phyloP scores from a whole-genome alignment of 2,113 vertebrate genomes.

The Istiophorus platypterus region DNA sequence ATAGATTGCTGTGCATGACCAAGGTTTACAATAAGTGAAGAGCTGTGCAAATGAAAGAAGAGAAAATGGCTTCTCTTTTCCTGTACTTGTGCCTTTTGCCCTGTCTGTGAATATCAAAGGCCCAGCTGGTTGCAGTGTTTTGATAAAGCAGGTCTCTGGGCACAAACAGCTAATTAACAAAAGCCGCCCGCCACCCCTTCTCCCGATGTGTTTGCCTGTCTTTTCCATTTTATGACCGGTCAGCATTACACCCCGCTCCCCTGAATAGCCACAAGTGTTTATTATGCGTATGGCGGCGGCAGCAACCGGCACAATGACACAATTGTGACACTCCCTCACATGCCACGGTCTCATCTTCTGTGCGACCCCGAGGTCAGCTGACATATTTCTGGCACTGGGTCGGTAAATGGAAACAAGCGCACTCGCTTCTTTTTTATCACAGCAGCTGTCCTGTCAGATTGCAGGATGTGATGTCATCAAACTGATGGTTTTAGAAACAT shows the following conservation, averaged over 20 bases:
- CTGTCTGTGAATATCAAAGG: conserved; percentile 91
- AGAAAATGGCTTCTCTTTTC: conserved; percentile 71
- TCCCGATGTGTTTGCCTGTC: conserved; percentile 76
- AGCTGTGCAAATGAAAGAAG: conserved; percentile 64
- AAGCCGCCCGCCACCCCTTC: conserved; percentile 77
- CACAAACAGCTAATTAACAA: conserved; percentile 94
- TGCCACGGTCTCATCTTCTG: conserved; percentile 58
- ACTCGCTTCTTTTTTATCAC: conserved; percentile 47
- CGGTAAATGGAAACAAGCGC: conserved; percentile 59
- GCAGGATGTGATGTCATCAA: conserved; percentile 71
- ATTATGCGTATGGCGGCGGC: conserved; percentile 75
- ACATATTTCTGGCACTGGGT: conserved; percentile 75
- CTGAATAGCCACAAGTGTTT: conserved; percentile 81
- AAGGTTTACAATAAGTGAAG: conserved; percentile 69
- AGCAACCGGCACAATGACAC: conserved; percentile 73
- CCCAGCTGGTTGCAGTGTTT: conserved; percentile 93
- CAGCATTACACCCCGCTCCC: conserved; percentile 63
- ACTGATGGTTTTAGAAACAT: conserved; percentile 8
- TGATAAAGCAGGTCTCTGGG: conserved; percentile 88
- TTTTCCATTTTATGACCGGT: conserved; percentile 85
- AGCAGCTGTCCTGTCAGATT: conserved; percentile 25
- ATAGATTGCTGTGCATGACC: conserved; percentile 64
- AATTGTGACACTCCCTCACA: conserved; percentile 77
- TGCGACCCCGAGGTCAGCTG: conserved; percentile 71
- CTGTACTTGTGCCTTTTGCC: conserved; percentile 53